Evolutionary conservation across 2,113 vertebrate genomes (phyloP).

Genomic region (Diadophis punctatus): DNA sequence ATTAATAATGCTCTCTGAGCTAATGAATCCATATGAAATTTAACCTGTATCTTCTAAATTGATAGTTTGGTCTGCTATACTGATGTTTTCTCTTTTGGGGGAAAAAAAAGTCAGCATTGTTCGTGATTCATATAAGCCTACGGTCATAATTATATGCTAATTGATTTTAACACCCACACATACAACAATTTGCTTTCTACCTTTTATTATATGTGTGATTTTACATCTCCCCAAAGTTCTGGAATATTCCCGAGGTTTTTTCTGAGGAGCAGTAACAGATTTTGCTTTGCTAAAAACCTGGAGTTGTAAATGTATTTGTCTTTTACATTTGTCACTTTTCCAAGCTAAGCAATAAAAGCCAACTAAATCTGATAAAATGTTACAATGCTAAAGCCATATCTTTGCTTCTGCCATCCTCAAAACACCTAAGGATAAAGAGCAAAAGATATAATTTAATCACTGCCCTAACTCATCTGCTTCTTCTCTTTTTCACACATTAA

Average conservation of each 20-base stretch:
- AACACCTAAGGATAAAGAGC: no score
- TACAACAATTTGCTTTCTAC: conserved; percentile 37
- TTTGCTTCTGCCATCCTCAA: neutral
- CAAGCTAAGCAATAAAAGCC: neutral
- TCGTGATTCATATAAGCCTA: conserved; percentile 58
- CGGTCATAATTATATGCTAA: conserved; percentile 37
- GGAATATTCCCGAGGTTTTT: conserved; percentile 18
- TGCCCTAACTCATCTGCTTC: neutral
- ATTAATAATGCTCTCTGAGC: conserved; percentile 40
- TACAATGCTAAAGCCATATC: no score
- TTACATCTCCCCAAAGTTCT: conserved; percentile 29
- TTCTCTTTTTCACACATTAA: neutral
- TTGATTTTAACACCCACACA: conserved; percentile 46
- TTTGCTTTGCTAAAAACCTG: conserved; percentile 21
- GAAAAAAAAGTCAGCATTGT: conserved; percentile 31
- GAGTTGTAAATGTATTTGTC: neutral
- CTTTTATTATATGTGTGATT: conserved; percentile 40
- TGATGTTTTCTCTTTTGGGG: conserved; percentile 6
- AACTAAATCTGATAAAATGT: neutral
- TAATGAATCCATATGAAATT: conserved; percentile 49
- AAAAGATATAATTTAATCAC: neutral
- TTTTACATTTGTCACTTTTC: neutral
- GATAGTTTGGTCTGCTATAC: conserved; percentile 47
- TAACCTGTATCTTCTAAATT: conserved; percentile 32
- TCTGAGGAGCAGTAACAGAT: conserved; percentile 40